Base-by-base conservation (phyloP, 2,888 invertebrate species). In the Drosophila ustulata region DNA sequence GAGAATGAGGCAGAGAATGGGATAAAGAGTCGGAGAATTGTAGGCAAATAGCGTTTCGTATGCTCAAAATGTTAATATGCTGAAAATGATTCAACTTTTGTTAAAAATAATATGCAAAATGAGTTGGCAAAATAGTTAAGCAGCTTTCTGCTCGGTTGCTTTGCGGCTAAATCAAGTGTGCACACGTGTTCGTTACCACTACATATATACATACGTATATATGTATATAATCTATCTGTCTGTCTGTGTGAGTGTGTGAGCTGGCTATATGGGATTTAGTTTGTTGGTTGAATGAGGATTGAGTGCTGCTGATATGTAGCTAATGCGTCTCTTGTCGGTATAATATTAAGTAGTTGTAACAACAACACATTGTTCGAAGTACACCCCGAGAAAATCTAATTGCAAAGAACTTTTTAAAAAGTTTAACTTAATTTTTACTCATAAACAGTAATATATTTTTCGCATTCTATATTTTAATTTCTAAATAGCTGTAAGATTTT, bases 121-220 rank as follows among this genome's bases (percentile, higher is more conserved):
- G 75, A 83, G 81, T 75, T 75, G 80, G 83, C 78, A 81, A 80
- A 80, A 78, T 80, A 81, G 80, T 81, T 80, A 83, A 81, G 83
- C 81, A 69, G 83, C 78, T 83, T 78, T 79, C 74, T 41, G 78
- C 74, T 77, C 61, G 74, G 74, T 46, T 80, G 78, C 65, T 74
- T 68, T 80, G 69, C 69, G 70, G 75, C 71, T 61, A 63, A 67
- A 66, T 77, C 55, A 74, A 69, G 74, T 75, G 75, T 25, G 63
- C 45, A 39, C 37, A 25, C 9, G 58, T 41, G 41, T 50, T 11
- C 23, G 28, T 37, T 37, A 37, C n/a, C n/a, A n/a, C 37, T 37
- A 37, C n/a, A 34, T 34, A 37, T n/a, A 3, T 3, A 28, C 5
- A 28, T 28, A 30, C n/a, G 1, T 18, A 18, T 18, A 18, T 18